phyloP scores from a whole-genome alignment of 92 coral and sea anemone species.

The Pocillopora meandrina region DNA sequence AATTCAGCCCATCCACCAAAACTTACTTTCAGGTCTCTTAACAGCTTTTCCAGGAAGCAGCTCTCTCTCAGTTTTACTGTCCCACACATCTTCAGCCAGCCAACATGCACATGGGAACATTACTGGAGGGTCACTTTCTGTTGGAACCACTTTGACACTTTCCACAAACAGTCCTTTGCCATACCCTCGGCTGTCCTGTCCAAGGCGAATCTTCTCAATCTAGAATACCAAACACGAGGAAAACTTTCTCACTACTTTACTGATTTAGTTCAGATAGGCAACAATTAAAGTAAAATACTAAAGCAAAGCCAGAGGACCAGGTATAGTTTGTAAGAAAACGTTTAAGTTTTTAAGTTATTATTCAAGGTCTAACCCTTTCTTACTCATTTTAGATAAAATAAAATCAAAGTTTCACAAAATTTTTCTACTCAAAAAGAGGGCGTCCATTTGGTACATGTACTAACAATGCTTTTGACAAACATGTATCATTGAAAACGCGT shows the following conservation, averaged over 20 bases:
- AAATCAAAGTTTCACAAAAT: no score
- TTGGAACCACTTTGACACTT: slow-evolving; percentile 69
- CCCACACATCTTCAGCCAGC: slow-evolving; percentile 94
- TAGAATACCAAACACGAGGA: background rate
- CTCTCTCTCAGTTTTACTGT: slow-evolving; percentile 81
- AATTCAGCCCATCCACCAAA: no score
- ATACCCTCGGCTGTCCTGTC: slow-evolving; percentile 88
- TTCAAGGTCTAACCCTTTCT: no score
- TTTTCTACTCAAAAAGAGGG: no score
- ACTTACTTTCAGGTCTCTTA: slow-evolving; percentile 80
- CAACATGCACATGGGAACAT: slow-evolving; percentile 83
- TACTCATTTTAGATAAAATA: no score
- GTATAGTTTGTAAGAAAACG: no score
- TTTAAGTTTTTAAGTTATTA: no score
- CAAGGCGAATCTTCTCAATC: slow-evolving; percentile 83
- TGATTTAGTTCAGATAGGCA: background rate
- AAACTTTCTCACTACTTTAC: background rate
- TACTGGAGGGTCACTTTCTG: slow-evolving; percentile 50
- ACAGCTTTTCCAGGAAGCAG: slow-evolving; percentile 75
- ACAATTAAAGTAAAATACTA: no score
- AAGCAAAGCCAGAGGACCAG: no score
- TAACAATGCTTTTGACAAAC: no score
- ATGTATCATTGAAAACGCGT: no score
- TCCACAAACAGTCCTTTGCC: slow-evolving; percentile 89
- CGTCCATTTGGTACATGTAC: no score